phyloP scores from a whole-genome alignment of 2,797 vertebrate species.

The Uromys caudimaculatus region DNA sequence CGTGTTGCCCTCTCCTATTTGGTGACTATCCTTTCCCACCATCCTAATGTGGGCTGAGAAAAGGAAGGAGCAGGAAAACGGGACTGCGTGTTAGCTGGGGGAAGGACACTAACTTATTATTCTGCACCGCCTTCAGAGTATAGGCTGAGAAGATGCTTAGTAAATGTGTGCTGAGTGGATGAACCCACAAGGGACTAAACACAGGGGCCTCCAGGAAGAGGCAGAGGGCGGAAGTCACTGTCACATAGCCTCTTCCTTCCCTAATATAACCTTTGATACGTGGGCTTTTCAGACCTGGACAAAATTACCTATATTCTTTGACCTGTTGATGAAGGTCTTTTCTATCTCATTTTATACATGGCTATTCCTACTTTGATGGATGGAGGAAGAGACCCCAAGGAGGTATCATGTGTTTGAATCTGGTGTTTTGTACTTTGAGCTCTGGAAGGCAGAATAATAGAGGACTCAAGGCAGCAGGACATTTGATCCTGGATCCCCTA shows the following conservation, averaged over 20 bases:
- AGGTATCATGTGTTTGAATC: background rate
- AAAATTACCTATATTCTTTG: background rate
- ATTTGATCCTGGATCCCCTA: background rate
- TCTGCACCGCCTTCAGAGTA: background rate
- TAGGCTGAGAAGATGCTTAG: background rate
- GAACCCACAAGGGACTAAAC: background rate
- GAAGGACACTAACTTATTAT: background rate
- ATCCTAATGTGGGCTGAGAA: background rate
- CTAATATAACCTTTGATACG: background rate
- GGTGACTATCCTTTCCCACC: background rate
- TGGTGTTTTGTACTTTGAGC: background rate
- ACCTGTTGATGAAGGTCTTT: background rate
- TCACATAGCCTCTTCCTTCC: background rate
- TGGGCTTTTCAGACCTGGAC: background rate
- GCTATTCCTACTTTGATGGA: background rate
- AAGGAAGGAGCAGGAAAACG: background rate
- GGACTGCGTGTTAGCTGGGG: background rate
- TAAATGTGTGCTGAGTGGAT: background rate
- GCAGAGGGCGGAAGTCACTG: background rate
- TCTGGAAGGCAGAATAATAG: background rate
- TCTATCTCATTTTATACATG: background rate
- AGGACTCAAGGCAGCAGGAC: background rate
- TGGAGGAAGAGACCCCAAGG: background rate
- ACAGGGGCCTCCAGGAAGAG: background rate
- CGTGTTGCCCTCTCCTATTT: background rate